These are phyloP conservation scores for Neogobius melanostomus DNA, from an alignment of 2,113 vertebrate species.

Conservation along the genomic window DNA sequence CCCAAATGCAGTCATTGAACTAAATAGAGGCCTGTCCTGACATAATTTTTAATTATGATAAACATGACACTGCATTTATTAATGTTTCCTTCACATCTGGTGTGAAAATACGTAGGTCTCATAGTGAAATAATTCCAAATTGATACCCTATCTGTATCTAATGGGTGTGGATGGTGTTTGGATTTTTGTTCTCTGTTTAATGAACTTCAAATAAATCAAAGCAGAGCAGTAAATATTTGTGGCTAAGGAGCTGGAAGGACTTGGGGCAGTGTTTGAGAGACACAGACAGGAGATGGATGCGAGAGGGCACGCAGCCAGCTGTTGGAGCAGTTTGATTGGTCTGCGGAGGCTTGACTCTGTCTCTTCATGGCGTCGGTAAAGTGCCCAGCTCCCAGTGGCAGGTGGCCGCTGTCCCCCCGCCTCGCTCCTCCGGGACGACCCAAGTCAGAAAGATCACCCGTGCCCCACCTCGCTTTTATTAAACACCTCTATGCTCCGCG, in stretches of 20 bases:
- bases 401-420: conserved; percentile 64
- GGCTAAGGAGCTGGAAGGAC: conserved; percentile 47
- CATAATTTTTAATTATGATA: no score
- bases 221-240: conserved; percentile 78
- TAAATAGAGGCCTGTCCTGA: no score
- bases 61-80: no score
- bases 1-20: no score
- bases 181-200: conserved; percentile 53
- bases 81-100: no score
- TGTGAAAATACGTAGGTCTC: no score
- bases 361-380: conserved; percentile 74
- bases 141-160: no score
- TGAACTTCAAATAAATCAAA: conserved; percentile 79
- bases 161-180: no score
- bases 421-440: conserved; percentile 26
- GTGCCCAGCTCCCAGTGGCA: conserved; percentile 67
- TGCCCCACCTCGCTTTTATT: conserved; percentile 56
- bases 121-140: no score
- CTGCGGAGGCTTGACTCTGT: conserved; percentile 73
- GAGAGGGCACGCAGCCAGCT: conserved; percentile 81
- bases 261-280: conserved; percentile 21
- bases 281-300: conserved; percentile 38
- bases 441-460: conserved; percentile 54
- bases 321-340: conserved; percentile 77
- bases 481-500: conserved; percentile 65